Evolutionary conservation across 2,797 vertebrate genomes (phyloP).

Genomic region (Syngnathus rostellatus): DNA sequence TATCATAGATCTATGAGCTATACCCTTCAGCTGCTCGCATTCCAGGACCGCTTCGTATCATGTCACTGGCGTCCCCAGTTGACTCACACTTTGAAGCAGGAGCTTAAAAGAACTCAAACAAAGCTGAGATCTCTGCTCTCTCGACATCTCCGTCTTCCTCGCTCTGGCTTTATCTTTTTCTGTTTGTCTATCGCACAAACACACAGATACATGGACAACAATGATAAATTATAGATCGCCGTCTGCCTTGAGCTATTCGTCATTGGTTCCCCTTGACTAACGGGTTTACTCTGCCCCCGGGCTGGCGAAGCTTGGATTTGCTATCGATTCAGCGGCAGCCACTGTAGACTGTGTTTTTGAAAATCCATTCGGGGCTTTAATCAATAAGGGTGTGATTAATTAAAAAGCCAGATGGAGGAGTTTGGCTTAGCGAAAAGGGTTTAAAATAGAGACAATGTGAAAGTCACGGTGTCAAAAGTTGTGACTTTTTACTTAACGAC

Average conservation of each 20-base stretch:
- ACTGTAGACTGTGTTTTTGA: constrained; percentile 19
- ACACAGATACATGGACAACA: not conserved
- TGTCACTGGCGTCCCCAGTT: not conserved
- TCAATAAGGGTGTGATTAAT: constrained; percentile 24
- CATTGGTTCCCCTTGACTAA: constrained; percentile 40
- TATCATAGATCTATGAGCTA: not conserved
- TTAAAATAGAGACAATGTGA: constrained; percentile 20
- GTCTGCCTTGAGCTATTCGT: constrained; percentile 43
- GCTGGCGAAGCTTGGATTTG: constrained; percentile 8
- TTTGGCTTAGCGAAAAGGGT: constrained; percentile 17
- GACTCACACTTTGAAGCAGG: constrained; percentile 1
- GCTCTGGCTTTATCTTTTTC: constrained; percentile 15
- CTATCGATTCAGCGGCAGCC: constrained; percentile 34
- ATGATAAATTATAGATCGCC: constrained; percentile 54
- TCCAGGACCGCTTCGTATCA: not conserved
- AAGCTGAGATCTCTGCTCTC: constrained; percentile 2
- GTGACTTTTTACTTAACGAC: not conserved
- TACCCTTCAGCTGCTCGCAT: not conserved
- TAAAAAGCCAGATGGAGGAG: constrained; percentile 14
- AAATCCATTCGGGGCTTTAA: constrained; percentile 19
- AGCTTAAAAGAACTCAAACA: not conserved
- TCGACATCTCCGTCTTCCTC: constrained; percentile 14
- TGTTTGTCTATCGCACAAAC: constrained; percentile 32
- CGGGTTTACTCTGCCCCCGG: constrained; percentile 30
- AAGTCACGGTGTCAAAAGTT: constrained; percentile 22